Conservation (phyloP, 2,797 vertebrate species). For the Sciurus vulgaris region DNA sequence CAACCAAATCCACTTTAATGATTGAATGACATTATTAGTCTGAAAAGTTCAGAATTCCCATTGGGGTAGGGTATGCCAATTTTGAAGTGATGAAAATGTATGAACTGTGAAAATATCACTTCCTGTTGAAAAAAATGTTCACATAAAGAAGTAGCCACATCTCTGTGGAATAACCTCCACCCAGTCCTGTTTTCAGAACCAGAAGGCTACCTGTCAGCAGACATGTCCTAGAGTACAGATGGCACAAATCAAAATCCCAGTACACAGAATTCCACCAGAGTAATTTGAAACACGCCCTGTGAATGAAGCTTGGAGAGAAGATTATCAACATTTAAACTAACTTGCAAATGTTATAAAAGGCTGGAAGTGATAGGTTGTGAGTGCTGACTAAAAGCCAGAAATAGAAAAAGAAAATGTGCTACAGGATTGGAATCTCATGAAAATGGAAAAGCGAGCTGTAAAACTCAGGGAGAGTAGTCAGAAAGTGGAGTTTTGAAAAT, state of each 20-base stretch:
- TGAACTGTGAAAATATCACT: not conserved
- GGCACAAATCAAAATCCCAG: constrained; percentile 48
- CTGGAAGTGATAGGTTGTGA: not conserved
- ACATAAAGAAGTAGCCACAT: not conserved
- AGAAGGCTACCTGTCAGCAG: not conserved
- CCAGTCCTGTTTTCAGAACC: not conserved
- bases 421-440: not conserved
- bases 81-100: constrained; percentile 1
- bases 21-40: not conserved
- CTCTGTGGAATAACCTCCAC: not conserved
- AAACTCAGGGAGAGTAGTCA: not conserved
- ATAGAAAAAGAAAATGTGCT: not conserved
- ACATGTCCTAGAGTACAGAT: not conserved
- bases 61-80: not conserved
- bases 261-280: not conserved
- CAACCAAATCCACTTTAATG: not conserved
- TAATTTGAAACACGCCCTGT: not conserved
- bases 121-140: not conserved
- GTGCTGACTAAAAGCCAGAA: not conserved
- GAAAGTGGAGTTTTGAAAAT: not conserved
- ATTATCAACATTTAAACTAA: not conserved
- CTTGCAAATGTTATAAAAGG: not conserved
- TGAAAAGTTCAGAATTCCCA: not conserved
- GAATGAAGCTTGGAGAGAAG: not conserved
- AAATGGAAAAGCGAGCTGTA: not conserved